Percentiles rank a stretch among this genome's conserved stretches.
Evolutionary conservation across 2,113 vertebrate species (phyloP).

Genomic region (Gallinago media): DNA sequence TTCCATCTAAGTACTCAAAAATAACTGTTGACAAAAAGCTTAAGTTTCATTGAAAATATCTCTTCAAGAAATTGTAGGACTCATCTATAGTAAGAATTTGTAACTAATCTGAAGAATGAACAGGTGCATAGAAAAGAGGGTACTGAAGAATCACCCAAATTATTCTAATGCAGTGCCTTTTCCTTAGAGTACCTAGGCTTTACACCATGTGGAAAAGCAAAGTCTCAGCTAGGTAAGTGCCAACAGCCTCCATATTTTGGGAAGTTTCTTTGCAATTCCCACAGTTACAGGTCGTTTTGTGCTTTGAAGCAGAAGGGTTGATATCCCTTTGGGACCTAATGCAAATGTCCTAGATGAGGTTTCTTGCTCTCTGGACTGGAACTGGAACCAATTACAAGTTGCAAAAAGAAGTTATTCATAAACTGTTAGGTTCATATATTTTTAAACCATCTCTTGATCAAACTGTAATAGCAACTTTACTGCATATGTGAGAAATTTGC

Average conservation of each 20-base stretch:
- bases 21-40: not conserved
- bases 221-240: not conserved
- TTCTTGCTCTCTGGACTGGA: not conserved
- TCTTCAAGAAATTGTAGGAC: not conserved
- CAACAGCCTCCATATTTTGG: not conserved
- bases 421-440: constrained; percentile 1
- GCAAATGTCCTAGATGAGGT: not conserved
- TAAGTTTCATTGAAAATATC: not conserved
- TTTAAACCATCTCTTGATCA: constrained; percentile 25
- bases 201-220: not conserved
- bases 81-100: not conserved
- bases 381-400: not conserved
- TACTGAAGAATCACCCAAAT: not conserved
- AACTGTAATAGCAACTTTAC: not conserved
- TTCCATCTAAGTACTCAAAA: not conserved
- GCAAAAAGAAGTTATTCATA: not conserved
- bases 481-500: constrained; percentile 33
- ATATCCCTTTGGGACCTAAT: not conserved
- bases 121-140: not conserved
- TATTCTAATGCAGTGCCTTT: not conserved
- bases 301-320: not conserved
- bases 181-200: not conserved
- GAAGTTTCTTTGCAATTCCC: not conserved
- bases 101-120: not conserved
- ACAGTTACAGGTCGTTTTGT: not conserved